These are phyloP conservation scores for Cottus gobio DNA, from an alignment of 2,113 vertebrate genomes.

Conservation along the genomic window DNA sequence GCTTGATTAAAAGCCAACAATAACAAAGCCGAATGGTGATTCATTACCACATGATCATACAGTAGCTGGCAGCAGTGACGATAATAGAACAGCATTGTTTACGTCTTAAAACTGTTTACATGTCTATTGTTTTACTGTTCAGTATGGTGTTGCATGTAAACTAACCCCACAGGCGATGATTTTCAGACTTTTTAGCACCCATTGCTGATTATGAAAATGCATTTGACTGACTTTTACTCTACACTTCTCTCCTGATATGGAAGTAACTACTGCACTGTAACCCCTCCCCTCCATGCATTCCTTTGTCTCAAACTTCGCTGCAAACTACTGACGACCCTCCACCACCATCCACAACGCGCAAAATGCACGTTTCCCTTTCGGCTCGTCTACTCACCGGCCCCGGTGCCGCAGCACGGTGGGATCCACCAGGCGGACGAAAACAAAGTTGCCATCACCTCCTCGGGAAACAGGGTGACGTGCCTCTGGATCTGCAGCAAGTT, in stretches of 20 bases:
- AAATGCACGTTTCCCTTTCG: background rate
- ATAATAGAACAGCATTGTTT: background rate
- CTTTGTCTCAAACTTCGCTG: conserved; percentile 53
- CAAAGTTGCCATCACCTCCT: conserved; percentile 92
- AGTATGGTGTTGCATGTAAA: background rate
- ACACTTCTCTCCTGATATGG: background rate
- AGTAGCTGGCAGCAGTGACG: rapidly evolving
- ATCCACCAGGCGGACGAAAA: conserved; percentile 99
- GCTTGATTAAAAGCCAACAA: conserved; percentile 40
- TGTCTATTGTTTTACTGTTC: rapidly evolving
- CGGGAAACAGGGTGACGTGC: conserved; percentile 93
- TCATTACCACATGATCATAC: conserved; percentile 2
- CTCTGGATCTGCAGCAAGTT: conserved; percentile 96
- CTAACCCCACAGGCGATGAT: no score
- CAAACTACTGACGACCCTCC: conserved; percentile 12
- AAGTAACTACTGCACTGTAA: background rate
- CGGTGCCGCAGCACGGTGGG: conserved; percentile 95
- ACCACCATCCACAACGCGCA: background rate
- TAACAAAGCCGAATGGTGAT: conserved; percentile 34
- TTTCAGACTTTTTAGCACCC: background rate
- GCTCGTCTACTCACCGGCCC: conserved; percentile 88
- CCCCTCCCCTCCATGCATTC: conserved; percentile 42
- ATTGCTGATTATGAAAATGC: background rate
- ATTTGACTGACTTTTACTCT: background rate
- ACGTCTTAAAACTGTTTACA: background rate